Evolutionary conservation across 2,113 vertebrate species (phyloP), one percentile per base, ranked within the genome.

Genomic region (Mobula birostris): DNA sequence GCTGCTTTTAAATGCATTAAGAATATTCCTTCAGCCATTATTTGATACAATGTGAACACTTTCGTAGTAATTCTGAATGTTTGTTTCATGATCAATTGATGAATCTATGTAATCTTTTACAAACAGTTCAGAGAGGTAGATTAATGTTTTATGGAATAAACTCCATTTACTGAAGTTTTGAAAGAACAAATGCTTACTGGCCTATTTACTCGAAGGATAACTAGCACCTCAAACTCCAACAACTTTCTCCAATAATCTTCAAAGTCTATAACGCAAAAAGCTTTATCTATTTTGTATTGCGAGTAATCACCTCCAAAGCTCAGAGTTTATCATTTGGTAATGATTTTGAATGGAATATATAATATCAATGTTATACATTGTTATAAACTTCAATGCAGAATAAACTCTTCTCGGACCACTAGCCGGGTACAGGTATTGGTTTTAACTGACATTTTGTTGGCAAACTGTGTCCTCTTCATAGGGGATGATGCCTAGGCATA

Each of bases 151-250:
- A 24, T 92, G 32, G 66, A 92, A 24, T 27, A 12, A 72, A 72
- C 40, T 72, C 29, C 8, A 40, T 72, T 92, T 92, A 32, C 40
- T 72, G 36, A 72, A 36, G 72, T 92, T 92, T 72, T 72, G 24
- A 40, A 40, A 92, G 90, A 72, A 40, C 90, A 92, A 72, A 72
- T 72, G 61, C 87, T 68, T 90, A 90, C 58, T 68, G 90, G 21
- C 8, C 0, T 92, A 66, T 48, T 32, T 91, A 91, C 15, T 91
- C 63, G 5, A 91, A 91, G 17, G 63, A 14, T 32, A 19, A 91
- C n/a, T 63, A 24, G 36, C 2, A 48, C 21, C 68, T 66, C 58
- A 11, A 66, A 90, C 32, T 90, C 58, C 3, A 90, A 40, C 66
- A 72, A 36, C n/a, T 14, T 63, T 88, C 83, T 87, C 66, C 72